phyloP scores from a whole-genome alignment of 2,888 invertebrate species.

The Hololepta plana region DNA sequence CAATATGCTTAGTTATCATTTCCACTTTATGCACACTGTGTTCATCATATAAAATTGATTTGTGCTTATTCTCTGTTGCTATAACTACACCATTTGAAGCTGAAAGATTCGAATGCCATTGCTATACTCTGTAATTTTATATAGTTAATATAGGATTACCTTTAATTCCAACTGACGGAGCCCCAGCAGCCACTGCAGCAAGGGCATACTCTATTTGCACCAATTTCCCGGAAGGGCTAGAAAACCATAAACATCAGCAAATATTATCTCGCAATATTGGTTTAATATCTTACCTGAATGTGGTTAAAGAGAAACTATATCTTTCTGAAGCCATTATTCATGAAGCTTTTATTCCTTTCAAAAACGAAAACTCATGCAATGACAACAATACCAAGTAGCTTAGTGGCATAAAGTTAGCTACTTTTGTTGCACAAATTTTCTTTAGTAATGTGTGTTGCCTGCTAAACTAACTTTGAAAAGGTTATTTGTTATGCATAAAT shows the following conservation, averaged over 20 bases:
- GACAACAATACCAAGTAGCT: too few relatives aligned
- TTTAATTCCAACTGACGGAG: conserved; percentile 97
- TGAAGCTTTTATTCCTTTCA: conserved; percentile 29
- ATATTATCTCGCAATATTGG: conserved; percentile 1
- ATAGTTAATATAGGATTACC: conserved; percentile 32
- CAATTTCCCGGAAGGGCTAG: conserved; percentile 95
- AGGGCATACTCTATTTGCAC: conserved; percentile 99
- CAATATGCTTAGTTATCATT: conserved; percentile 85
- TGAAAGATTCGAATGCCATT: conserved; percentile 22
- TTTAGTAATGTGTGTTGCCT: too few relatives aligned
- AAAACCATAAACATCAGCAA: conserved; percentile 6
- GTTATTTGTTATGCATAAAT: too few relatives aligned
- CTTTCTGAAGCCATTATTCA: conserved; percentile 80
- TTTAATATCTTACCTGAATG: conserved; percentile 49
- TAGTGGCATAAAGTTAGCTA: too few relatives aligned
- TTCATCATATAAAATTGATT: conserved; percentile 90
- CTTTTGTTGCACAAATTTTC: too few relatives aligned
- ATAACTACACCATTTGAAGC: conserved; percentile 96
- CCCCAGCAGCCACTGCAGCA: conserved; percentile 95
- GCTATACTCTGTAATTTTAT: conserved; percentile 1
- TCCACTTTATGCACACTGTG: conserved; percentile 95
- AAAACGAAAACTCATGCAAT: conserved; percentile 9
- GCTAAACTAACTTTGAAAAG: too few relatives aligned
- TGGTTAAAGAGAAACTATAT: conserved; percentile 91
- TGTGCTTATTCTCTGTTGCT: conserved; percentile 97